Evolutionary conservation across 2,113 vertebrate genomes (phyloP).

Genomic region (Capreolus pygargus): DNA sequence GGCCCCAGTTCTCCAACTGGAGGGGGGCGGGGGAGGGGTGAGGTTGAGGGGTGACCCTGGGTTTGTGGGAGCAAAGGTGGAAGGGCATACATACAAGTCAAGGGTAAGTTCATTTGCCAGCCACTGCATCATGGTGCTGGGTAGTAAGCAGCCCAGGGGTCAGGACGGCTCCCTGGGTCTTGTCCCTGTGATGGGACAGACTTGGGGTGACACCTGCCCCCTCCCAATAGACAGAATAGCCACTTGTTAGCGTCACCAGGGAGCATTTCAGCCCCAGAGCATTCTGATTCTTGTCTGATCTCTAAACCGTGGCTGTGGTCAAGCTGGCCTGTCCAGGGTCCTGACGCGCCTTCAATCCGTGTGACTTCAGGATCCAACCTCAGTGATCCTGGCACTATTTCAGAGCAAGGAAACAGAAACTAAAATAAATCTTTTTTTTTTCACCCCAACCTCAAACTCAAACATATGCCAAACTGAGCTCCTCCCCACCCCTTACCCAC

Average conservation of each 20-base stretch:
- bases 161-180: not conserved
- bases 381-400: not conserved
- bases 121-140: not conserved
- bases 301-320: not conserved
- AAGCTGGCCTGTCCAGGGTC: constrained; percentile 67
- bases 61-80: not conserved
- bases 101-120: not conserved
- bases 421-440: not conserved
- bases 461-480: not conserved
- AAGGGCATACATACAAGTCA: not conserved
- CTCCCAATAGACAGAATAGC: not conserved
- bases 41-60: not conserved
- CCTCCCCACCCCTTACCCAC: not conserved
- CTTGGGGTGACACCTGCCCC: not conserved
- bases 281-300: not conserved
- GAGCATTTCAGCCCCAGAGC: not conserved
- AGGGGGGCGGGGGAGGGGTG: accelerated
- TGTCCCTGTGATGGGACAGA: not conserved
- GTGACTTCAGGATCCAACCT: not conserved
- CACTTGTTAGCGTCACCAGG: not conserved
- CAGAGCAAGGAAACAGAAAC: not conserved
- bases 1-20: not conserved
- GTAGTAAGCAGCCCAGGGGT: not conserved
- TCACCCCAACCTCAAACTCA: not conserved
- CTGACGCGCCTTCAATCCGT: not conserved